Conservation (phyloP, 2,888 invertebrate species). For the Zaprionus lineosus region DNA sequence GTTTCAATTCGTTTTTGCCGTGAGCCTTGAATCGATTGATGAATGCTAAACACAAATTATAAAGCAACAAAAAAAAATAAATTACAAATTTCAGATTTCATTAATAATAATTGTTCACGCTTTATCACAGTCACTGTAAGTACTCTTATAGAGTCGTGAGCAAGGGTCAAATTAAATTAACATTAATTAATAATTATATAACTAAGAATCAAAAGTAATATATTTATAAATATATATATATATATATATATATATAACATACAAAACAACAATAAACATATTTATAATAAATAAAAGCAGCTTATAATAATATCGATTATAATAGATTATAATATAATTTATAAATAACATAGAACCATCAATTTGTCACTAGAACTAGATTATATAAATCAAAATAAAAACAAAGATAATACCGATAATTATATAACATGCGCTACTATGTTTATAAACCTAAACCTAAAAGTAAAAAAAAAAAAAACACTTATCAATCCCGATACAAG, state of each 20-base stretch:
- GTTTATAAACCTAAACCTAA: conserved; percentile 32
- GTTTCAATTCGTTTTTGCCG: conserved; percentile 38
- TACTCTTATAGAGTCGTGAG: conserved; percentile 14
- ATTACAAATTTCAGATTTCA: background rate
- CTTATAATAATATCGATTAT: conserved; percentile 37
- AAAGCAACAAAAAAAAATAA: background rate
- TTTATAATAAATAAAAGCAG: no score
- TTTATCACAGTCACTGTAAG: conserved; percentile 24
- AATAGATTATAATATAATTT: conserved; percentile 40
- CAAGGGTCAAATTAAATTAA: no score
- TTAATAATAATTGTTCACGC: no score
- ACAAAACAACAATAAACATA: no score
- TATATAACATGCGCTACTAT: conserved; percentile 2
- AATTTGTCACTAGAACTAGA: conserved; percentile 42
- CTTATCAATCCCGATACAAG: no score
- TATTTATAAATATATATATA: conserved; percentile 17
- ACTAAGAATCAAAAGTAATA: conserved; percentile 26
- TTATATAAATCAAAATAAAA: conserved; percentile 34
- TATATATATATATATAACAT: no score
- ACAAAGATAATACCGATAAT: no score
- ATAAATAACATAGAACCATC: conserved; percentile 34
- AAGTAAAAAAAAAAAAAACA: background rate
- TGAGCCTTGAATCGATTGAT: conserved; percentile 6
- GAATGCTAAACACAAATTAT: background rate
- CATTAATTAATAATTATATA: conserved; percentile 33